A percentile compares a stretch with the other conserved stretches of the same genome.
phyloP scores from a whole-genome alignment of 2,113 vertebrate species.

The Chaetodon auriga region DNA sequence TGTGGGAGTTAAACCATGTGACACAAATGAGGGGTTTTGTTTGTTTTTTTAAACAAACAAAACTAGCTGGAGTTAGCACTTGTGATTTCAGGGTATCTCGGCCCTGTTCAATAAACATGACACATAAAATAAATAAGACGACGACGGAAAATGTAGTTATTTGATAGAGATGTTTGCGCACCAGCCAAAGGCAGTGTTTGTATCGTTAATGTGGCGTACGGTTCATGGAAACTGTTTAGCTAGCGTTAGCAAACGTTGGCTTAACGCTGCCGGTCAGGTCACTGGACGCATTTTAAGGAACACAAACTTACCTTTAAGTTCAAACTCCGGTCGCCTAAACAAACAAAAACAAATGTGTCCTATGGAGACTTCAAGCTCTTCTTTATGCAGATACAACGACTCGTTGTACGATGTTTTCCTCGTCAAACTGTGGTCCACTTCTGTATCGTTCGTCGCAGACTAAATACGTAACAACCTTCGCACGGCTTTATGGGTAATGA shows the following conservation, averaged over 20 bases:
- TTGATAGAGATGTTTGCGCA: too few species aligned
- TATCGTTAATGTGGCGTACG: background rate
- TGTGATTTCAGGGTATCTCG: background rate
- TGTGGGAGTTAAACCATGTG: too few species aligned
- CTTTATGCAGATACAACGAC: background rate
- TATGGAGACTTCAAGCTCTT: accelerated
- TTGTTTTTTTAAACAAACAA: too few species aligned
- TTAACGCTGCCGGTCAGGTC: background rate
- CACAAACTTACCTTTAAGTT: constrained; percentile 63
- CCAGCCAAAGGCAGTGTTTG: background rate
- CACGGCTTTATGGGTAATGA: constrained; percentile 66
- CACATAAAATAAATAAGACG: background rate
- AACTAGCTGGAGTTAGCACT: background rate
- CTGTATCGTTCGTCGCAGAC: constrained; percentile 55
- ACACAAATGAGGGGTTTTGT: too few species aligned
- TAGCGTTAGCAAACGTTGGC: constrained; percentile 44
- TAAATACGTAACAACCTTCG: constrained; percentile 50
- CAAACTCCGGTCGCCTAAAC: background rate
- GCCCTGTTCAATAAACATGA: background rate
- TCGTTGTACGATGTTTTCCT: background rate
- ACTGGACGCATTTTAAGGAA: background rate
- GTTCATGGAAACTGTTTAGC: constrained; percentile 10
- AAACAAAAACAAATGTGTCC: background rate
- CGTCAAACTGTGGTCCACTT: accelerated
- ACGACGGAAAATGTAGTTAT: background rate